phyloP scores from a whole-genome alignment of 2,888 invertebrate species.

The Copidosoma aretas region DNA sequence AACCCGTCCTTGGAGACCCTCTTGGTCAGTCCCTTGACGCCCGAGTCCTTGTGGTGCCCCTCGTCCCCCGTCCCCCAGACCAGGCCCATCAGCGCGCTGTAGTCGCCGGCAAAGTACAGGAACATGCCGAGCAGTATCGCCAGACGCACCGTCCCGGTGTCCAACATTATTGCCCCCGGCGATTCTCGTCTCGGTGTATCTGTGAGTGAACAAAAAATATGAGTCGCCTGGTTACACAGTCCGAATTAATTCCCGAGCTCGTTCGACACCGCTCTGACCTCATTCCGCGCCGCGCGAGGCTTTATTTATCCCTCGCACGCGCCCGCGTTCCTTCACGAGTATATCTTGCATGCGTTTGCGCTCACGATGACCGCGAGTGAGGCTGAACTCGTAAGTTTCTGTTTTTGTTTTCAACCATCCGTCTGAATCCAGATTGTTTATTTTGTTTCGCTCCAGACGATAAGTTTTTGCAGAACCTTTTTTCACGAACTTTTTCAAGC shows the following conservation, averaged over 20 bases:
- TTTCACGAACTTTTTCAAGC: too few relatives aligned
- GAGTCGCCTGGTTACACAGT: background rate
- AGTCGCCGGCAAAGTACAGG: slow-evolving; percentile 67
- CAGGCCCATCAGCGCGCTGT: slow-evolving; percentile 63
- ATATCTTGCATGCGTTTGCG: too few relatives aligned
- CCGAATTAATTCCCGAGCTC: background rate
- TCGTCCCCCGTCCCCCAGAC: slow-evolving; percentile 59
- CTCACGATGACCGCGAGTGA: too few relatives aligned
- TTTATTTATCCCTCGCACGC: background rate
- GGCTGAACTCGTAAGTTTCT: too few relatives aligned
- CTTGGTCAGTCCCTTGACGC: slow-evolving; percentile 22
- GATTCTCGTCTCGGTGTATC: background rate
- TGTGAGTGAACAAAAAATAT: too few relatives aligned
- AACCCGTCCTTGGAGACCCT: slow-evolving; percentile 21
- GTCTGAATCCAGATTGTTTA: too few relatives aligned
- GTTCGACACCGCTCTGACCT: background rate
- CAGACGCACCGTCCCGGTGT: slow-evolving; percentile 62
- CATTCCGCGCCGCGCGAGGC: background rate
- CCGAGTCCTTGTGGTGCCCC: slow-evolving; percentile 12
- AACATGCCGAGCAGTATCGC: slow-evolving; percentile 67
- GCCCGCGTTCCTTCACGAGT: too few relatives aligned
- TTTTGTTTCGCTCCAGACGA: too few relatives aligned
- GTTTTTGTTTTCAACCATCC: too few relatives aligned
- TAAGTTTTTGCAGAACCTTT: too few relatives aligned
- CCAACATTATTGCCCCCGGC: slow-evolving; percentile 49